A percentile compares a stretch with the other conserved stretches of the same genome.
Evolutionary conservation across 2,113 vertebrate genomes (phyloP).

Genomic region (Symphodus melops): DNA sequence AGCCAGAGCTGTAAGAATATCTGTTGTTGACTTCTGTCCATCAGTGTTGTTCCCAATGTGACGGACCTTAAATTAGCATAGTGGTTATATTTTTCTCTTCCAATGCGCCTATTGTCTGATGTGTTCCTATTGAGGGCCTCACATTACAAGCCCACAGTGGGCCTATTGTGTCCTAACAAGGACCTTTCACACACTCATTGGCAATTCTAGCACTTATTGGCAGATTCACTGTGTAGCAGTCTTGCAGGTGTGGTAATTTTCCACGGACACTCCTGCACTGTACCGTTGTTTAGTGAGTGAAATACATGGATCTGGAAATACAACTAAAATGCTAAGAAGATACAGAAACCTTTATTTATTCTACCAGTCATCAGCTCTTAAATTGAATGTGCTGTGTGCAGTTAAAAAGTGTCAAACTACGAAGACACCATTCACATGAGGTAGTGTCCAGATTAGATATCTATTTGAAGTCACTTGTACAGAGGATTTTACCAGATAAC

Average conservation of each 20-base stretch:
- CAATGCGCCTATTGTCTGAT: conserved; percentile 70
- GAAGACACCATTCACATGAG: not conserved
- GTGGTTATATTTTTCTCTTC: conserved; percentile 48
- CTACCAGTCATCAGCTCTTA: not conserved
- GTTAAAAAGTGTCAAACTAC: not conserved
- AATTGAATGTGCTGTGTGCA: conserved; percentile 11
- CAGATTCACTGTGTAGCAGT: conserved; percentile 44
- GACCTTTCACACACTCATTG: conserved; percentile 68
- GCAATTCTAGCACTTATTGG: conserved; percentile 64
- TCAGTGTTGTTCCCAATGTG: conserved; percentile 2
- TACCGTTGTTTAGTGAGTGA: conserved; percentile 13
- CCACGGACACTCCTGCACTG: conserved; percentile 29
- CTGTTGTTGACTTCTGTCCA: not conserved
- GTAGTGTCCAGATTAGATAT: conserved; percentile 11
- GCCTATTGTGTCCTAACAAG: conserved; percentile 71
- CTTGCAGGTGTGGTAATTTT: conserved; percentile 73
- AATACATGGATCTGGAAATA: not conserved
- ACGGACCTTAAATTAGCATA: conserved; percentile 50
- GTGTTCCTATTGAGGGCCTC: conserved; percentile 69
- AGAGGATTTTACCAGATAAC: not conserved
- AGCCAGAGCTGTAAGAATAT: not conserved
- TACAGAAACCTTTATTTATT: not conserved
- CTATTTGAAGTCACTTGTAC: conserved; percentile 13
- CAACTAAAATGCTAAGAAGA: conserved; percentile 6
- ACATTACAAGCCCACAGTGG: conserved; percentile 76